phyloP scores from a whole-genome alignment of 2,797 vertebrate genomes.

The Sandelia bainsii region DNA sequence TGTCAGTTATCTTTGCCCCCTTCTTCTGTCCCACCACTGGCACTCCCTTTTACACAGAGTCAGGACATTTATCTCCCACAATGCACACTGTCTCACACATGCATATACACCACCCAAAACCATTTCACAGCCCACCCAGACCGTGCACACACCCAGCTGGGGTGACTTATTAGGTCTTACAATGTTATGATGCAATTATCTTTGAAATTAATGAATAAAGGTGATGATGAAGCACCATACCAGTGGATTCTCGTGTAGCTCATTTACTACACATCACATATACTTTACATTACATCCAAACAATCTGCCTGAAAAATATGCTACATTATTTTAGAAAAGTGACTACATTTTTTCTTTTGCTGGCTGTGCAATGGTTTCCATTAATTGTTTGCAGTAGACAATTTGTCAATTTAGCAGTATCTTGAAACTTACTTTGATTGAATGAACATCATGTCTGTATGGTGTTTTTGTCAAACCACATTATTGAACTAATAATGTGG shows the following conservation, averaged over 20 bases:
- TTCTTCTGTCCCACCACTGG: conserved; percentile 64
- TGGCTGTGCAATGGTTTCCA: background rate
- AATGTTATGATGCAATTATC: conserved; percentile 26
- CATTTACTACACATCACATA: background rate
- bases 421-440: background rate
- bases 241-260: background rate
- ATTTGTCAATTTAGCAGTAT: background rate
- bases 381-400: background rate
- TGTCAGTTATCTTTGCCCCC: conserved; percentile 69
- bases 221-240: background rate
- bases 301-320: background rate
- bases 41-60: conserved; percentile 73
- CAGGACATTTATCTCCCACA: conserved; percentile 78
- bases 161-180: conserved; percentile 8
- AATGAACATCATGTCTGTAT: background rate
- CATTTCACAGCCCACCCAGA: conserved; percentile 61
- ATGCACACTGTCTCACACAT: conserved; percentile 65
- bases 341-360: background rate
- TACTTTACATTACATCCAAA: background rate
- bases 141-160: conserved; percentile 50
- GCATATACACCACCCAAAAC: conserved; percentile 65
- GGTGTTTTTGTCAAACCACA: conserved; percentile 6
- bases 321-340: background rate
- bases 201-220: conserved; percentile 20
- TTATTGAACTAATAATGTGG: conserved; percentile 16